Conservation (phyloP, 2,888 invertebrate species). For the Boloria selene region DNA sequence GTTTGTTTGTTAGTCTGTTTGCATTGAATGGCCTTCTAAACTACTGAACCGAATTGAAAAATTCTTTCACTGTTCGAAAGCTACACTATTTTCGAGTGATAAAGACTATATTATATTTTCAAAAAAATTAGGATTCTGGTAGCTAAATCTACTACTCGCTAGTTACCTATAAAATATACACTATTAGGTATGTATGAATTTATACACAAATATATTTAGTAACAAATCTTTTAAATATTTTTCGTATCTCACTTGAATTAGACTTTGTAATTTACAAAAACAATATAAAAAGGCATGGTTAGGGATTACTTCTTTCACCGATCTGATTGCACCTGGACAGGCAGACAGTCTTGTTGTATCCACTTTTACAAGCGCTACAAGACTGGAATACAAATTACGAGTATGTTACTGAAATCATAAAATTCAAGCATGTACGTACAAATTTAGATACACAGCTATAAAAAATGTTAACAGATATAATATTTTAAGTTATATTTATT, state of each 20-base stretch:
- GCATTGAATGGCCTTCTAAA: too few relatives aligned
- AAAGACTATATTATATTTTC: too few relatives aligned
- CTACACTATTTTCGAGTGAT: too few relatives aligned
- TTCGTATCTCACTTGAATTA: background rate
- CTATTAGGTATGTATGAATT: too few relatives aligned
- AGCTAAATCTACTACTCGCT: too few relatives aligned
- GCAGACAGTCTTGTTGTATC: slow-evolving; percentile 51
- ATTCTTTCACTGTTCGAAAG: too few relatives aligned
- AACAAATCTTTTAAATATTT: background rate
- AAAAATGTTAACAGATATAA: slow-evolving; percentile 20
- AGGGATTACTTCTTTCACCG: slow-evolving; percentile 26
- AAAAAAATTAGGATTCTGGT: too few relatives aligned
- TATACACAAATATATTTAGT: too few relatives aligned
- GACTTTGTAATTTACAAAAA: slow-evolving; percentile 2
- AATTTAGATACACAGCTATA: slow-evolving; percentile 48
- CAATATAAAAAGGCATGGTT: slow-evolving; percentile 10
- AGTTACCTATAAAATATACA: too few relatives aligned
- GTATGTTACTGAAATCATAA: slow-evolving; percentile 70
- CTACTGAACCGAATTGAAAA: too few relatives aligned
- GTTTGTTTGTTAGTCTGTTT: too few relatives aligned
- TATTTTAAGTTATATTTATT: too few relatives aligned
- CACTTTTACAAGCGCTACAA: slow-evolving; percentile 65
- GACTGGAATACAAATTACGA: slow-evolving; percentile 75
- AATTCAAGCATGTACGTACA: slow-evolving; percentile 60
- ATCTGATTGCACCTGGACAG: slow-evolving; percentile 71